Evolutionary conservation across 2,888 invertebrate species (phyloP), one percentile per base, ranked within the genome.

Genomic region (Nephrotoma flavescens): DNA sequence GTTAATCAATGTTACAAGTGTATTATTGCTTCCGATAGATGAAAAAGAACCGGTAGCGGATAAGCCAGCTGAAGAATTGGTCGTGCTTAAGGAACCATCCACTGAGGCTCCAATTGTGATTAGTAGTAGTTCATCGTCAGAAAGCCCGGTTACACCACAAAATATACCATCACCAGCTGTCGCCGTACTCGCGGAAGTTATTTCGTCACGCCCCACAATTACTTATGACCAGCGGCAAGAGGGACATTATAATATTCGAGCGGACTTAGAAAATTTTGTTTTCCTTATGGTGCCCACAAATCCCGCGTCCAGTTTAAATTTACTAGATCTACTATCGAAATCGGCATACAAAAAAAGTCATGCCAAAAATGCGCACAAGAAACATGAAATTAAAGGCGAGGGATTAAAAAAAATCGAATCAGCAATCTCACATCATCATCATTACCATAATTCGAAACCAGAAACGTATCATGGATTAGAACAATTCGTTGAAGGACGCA

Each of bases 241-340:
- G 87, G 96, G 96, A n/a, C 94, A 95, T 2, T 90, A 93, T 88
- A 96, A 97, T 90, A 93, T 96, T 11, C 93, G 94, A 86, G 95
- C 95, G 0, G 95, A 96, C 90, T 91, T 96, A 9, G 94, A 96
- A 88, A 96, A 96, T 89, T 93, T 96, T 88, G 92, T 96, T 88
- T 91, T 96, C 86, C 90, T 96, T 42, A 90, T 96, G n/a, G 93
- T 94, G 0, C 91, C 94, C 41, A 93, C 94, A 3, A 90, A 89
- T 42, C 89, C 90, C 0, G 88, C 89, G 44, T 90, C 90, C 19
- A 90, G 90, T 0, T 88, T 90, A 0, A 89, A 89, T 87, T 87
- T 91, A 0, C 57, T 86, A 42, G 90, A 91, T 88, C 87, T 91
- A 47, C 88, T 91, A 41, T 89, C 90, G 12, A 89, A 90, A 88